Conservation (phyloP, 2,113 vertebrate species). For the Equus przewalskii region DNA sequence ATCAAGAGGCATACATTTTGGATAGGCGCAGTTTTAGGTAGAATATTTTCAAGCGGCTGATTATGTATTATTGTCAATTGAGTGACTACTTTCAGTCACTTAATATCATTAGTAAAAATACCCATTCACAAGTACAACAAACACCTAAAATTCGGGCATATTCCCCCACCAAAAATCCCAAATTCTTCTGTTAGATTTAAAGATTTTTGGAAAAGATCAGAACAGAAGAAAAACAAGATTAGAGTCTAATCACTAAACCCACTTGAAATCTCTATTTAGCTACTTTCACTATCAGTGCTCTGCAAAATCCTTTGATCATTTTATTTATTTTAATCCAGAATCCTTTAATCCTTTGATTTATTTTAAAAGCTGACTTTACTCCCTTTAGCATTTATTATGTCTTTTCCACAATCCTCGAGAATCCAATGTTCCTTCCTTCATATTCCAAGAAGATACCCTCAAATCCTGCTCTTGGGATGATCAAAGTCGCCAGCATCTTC, state of each 20-base stretch:
- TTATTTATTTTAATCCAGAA: background rate
- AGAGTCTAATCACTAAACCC: background rate
- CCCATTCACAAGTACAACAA: background rate
- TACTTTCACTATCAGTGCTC: background rate
- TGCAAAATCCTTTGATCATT: background rate
- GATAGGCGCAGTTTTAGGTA: background rate
- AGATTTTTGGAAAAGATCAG: background rate
- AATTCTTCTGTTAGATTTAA: background rate
- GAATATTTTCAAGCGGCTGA: background rate
- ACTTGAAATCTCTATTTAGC: background rate
- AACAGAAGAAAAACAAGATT: no score
- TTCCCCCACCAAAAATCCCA: background rate
- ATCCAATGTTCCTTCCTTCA: background rate
- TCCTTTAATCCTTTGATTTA: background rate
- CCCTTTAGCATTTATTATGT: background rate
- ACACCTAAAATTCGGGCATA: background rate
- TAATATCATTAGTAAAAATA: background rate
- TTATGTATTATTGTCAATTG: background rate
- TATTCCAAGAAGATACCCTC: background rate
- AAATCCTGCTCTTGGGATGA: background rate
- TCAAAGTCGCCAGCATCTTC: background rate
- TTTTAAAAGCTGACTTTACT: background rate
- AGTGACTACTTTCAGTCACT: background rate
- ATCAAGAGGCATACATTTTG: background rate
- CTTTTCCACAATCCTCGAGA: background rate